Evolutionary conservation across 1,140 invertebrate species (phyloP), one percentile per base, ranked within the genome.

Genomic region (Musca domestica): DNA sequence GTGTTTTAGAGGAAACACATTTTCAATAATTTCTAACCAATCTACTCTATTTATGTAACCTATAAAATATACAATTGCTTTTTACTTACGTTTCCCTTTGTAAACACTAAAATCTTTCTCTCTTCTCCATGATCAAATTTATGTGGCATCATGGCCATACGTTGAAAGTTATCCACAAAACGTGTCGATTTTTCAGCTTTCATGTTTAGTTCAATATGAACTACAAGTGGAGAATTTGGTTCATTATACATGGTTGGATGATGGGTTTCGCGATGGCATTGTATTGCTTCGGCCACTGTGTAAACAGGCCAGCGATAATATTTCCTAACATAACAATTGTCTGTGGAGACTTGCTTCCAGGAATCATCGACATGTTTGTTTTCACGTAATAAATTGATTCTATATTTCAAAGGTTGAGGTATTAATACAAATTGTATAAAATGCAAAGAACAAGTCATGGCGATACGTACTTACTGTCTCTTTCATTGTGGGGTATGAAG

Each of bases 171-270:
- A 4, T 88, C 87, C 7, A 92, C 69, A 71, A 85, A 87, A 70
- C 87, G 88, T 48, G 84, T 91, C 0, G 72, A 66, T 64, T 82
- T 82, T 51, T 82, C 80, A 1, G 72, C 89, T 71, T 85, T 83
- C 88, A 94, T 89, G 76, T 94, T 87, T 1, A 94, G 74, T 80
- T 94, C 91, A 68, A 93, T 82, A 34, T 83, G 83, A 27, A 89
- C 87, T 70, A 83, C 85, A 0, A 95, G 71, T 19, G 85, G 74
- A 12, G 90, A 86, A 81, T 89, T 83, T 2, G 90, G 89, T 49
- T 82, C 75, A 83, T 94, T 90, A 67, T 87, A 90, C 81, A 94
- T 88, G 41, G 88, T 88, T 0, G 91, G 90, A 78, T 93, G 88
- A 79, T 93, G 89, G 1, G 86, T 88, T 82, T 95, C 91, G 58